Evolutionary conservation across 2,888 invertebrate genomes (phyloP).

Genomic region (Himalopsyche anomala): DNA sequence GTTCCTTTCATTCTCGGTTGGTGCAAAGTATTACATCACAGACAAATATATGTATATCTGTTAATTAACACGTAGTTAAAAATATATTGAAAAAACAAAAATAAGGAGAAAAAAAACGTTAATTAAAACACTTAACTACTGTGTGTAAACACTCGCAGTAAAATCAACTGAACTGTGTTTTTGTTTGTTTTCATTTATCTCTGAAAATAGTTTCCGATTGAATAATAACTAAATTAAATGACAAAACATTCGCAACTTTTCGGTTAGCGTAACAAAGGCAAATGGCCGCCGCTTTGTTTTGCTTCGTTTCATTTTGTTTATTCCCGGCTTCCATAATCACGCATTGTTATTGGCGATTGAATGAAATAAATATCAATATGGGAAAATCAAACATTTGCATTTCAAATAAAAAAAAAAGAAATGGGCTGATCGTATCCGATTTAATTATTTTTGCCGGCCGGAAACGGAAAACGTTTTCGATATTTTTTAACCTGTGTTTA

Average conservation of each 20-base stretch:
- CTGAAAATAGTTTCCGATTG: not conserved
- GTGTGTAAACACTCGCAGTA: too few species aligned
- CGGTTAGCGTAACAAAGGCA: not conserved
- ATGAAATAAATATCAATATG: constrained; percentile 19
- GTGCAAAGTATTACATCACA: too few species aligned
- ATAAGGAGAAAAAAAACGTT: too few species aligned
- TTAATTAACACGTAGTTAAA: too few species aligned
- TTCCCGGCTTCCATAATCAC: constrained; percentile 13
- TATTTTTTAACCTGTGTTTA: not conserved
- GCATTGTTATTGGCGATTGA: constrained; percentile 29
- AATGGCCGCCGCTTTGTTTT: constrained; percentile 34
- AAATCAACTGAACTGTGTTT: too few species aligned
- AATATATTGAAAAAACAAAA: too few species aligned
- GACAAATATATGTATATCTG: too few species aligned
- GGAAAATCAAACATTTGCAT: constrained; percentile 18
- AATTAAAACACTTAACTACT: too few species aligned
- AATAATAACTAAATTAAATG: constrained; percentile 26
- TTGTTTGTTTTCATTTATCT: too few species aligned
- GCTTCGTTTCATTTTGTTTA: constrained; percentile 19
- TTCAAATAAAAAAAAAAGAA: constrained; percentile 8
- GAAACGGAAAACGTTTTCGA: not conserved
- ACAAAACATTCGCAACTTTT: constrained; percentile 22
- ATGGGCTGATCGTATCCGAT: not conserved
- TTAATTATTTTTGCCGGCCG: not conserved
- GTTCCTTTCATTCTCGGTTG: too few species aligned